A percentile compares a stretch with the other conserved stretches of the same genome.
These are phyloP conservation scores for Hyperopisus bebe DNA, from an alignment of 2,113 vertebrate species.

Conservation along the genomic window DNA sequence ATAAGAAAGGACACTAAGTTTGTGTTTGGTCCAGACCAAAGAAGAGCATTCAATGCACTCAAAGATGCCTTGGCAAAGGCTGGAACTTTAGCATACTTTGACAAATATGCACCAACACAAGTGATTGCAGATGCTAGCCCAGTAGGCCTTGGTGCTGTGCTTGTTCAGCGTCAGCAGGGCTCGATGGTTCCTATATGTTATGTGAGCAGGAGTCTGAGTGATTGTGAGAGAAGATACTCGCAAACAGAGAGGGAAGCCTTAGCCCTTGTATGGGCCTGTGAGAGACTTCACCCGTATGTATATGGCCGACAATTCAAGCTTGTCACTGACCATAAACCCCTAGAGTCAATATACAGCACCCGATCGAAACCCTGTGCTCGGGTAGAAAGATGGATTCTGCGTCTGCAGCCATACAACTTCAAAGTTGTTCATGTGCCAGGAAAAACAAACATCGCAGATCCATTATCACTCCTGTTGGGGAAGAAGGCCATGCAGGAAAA, in stretches of 20 bases:
- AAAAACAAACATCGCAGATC: slow-evolving; percentile 22
- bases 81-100: slow-evolving; percentile 27
- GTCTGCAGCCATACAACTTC: slow-evolving; percentile 26
- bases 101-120: slow-evolving; percentile 11
- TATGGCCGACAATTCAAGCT: slow-evolving; percentile 35
- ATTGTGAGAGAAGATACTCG: slow-evolving; percentile 18
- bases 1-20: slow-evolving; percentile 12
- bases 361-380: slow-evolving; percentile 20
- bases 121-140: slow-evolving; percentile 3
- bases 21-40: slow-evolving; percentile 13
- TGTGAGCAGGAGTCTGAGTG: background rate
- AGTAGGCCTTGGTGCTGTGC: background rate
- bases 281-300: slow-evolving; percentile 33
- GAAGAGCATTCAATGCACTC: slow-evolving; percentile 17
- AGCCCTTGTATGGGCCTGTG: slow-evolving; percentile 28
- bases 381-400: slow-evolving; percentile 23
- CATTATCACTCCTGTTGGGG: slow-evolving; percentile 18
- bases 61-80: slow-evolving; percentile 19
- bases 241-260: slow-evolving; percentile 20
- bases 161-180: background rate
- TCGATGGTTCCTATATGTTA: slow-evolving; percentile 2
- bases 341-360: slow-evolving; percentile 22
- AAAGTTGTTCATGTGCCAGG: slow-evolving; percentile 15
- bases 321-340: slow-evolving; percentile 31
- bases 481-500: background rate